Conservation (phyloP, 2,797 vertebrate species). For the Myotis vivesi region DNA sequence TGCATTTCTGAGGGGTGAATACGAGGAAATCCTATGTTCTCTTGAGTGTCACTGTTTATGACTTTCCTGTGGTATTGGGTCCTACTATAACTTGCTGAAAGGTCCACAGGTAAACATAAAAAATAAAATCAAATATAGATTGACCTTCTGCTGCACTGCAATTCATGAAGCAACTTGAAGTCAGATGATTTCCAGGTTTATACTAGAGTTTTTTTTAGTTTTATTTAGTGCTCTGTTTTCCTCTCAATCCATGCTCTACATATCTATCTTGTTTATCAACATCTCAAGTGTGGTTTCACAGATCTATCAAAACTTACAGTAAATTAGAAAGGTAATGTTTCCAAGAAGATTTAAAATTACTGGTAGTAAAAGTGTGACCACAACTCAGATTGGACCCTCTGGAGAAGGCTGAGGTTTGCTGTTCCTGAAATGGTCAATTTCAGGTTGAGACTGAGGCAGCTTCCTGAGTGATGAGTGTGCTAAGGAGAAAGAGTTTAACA, state of each 20-base stretch:
- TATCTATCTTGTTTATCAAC: conserved; percentile 66
- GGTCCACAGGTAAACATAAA: not conserved
- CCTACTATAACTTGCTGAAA: not conserved
- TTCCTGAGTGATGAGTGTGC: conserved; percentile 63
- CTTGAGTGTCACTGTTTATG: conserved; percentile 17
- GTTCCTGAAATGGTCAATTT: conserved; percentile 79
- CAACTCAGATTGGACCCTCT: conserved; percentile 73
- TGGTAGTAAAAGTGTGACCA: conserved; percentile 77
- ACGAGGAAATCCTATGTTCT: not conserved
- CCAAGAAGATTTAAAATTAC: conserved; percentile 80
- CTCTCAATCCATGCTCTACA: conserved; percentile 16
- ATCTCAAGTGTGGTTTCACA: conserved; percentile 66
- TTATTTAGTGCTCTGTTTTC: conserved; percentile 45
- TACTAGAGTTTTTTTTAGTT: not conserved
- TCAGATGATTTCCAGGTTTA: not conserved
- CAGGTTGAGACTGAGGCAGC: conserved; percentile 42
- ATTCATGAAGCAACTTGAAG: conserved; percentile 14
- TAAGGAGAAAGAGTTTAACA: conserved; percentile 61
- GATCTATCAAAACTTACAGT: conserved; percentile 71
- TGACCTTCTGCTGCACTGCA: not conserved
- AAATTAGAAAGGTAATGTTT: conserved; percentile 78
- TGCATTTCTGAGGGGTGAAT: not conserved
- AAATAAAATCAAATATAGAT: not conserved
- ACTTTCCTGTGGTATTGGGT: not conserved
- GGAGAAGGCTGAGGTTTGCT: conserved; percentile 75